Percentiles rank a stretch among this genome's conserved stretches.
Conservation (phyloP, 2,888 invertebrate genomes). For the Protodeltote pygarga region DNA sequence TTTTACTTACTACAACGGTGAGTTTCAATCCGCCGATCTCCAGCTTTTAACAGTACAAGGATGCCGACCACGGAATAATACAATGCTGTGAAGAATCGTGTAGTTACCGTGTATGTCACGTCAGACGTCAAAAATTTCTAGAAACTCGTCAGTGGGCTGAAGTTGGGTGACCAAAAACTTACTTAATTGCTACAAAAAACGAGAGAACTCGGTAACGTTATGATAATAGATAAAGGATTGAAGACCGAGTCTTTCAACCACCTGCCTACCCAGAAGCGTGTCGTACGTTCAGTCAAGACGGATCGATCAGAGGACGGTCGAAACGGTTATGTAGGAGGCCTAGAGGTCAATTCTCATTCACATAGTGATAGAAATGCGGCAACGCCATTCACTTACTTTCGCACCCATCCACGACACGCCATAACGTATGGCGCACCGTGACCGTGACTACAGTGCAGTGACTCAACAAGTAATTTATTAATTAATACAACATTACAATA, state of each 20-base stretch:
- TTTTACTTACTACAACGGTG: background rate
- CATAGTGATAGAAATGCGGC: too few relatives aligned
- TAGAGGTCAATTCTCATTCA: too few relatives aligned
- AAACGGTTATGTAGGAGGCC: too few relatives aligned
- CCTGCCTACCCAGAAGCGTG: background rate
- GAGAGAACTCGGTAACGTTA: background rate
- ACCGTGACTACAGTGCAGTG: too few relatives aligned
- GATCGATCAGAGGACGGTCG: too few relatives aligned
- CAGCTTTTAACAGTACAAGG: background rate
- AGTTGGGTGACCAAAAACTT: conserved; percentile 1
- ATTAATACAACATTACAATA: too few relatives aligned
- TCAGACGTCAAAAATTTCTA: conserved; percentile 1
- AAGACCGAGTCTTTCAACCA: background rate
- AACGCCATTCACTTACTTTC: too few relatives aligned
- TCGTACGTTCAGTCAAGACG: background rate
- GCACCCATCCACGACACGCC: too few relatives aligned
- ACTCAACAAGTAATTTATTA: too few relatives aligned
- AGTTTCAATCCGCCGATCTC: background rate
- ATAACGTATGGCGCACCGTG: too few relatives aligned
- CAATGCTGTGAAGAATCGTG: background rate
- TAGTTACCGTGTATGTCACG: background rate
- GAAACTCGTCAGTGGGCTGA: background rate
- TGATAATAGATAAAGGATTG: background rate
- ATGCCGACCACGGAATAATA: background rate
- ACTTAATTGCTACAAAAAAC: background rate